Evolutionary conservation across 2,797 vertebrate genomes (phyloP), one percentile per base, ranked within the genome.

Genomic region (Hyperoplus immaculatus): DNA sequence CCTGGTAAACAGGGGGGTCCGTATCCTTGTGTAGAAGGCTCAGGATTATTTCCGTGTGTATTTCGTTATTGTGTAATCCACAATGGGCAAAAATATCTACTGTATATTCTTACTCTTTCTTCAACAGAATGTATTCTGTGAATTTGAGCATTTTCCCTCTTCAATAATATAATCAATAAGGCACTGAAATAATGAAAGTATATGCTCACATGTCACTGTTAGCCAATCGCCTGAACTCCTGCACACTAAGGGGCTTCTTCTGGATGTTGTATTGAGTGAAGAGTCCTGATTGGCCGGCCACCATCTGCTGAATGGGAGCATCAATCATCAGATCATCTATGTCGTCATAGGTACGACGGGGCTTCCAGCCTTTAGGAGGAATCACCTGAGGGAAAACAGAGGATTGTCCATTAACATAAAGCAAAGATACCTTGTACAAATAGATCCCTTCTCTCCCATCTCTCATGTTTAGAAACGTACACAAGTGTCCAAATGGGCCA

Each of bases 181-280:
- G 16, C 6, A 45, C 15, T 18, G 6, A 38, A 69, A 55, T 45
- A 55, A n/a, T 69, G 4, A 7, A 59, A 60, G 58, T 45, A 39
- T 6, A 72, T 36, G 89, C 95, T 92, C 94, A 98, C 97, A 96
- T 98, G 92, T 96, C 95, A 91, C 97, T 99, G 91, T 98, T 98
- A n/a, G 98, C 98, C 78, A 99, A 91, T 53, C 96, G 93, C 83
- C 95, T 95, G 93, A 98, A 99, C 88, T 99, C 98, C 91, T 97
- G 96, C 80, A 99, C 98, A 3, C 94, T 98, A 81, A 99, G 96
- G 57, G 97, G 93, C 81, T 99, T 99, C 91, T 97, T 99, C 95
- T 98, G 97, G 87, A 99, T 97, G 94, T 97, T 99, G 89, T 98
- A 98, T 16, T 99, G 98, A 10, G 96, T 99, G 85, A 98, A 99